These are phyloP conservation scores for Steatornis caripensis DNA, from an alignment of 2,113 vertebrate species.

Conservation along the genomic window DNA sequence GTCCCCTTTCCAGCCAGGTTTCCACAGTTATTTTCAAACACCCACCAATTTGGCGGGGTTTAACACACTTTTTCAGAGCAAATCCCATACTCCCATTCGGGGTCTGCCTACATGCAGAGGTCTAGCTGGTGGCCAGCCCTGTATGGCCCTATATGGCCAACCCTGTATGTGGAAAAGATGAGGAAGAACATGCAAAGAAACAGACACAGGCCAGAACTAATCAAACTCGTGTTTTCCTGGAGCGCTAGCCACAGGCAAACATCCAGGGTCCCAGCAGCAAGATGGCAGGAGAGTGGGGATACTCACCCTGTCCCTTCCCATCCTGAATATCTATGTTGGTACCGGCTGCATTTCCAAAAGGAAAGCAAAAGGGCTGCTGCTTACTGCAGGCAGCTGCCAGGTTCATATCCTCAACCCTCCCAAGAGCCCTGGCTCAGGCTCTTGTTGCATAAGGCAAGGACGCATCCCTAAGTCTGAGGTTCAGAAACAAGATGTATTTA, in stretches of 20 bases:
- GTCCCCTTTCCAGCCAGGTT: not conserved
- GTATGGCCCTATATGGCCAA: not conserved
- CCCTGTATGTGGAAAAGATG: not conserved
- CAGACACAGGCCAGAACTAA: not conserved
- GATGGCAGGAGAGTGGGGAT: not conserved
- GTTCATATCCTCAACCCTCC: not conserved
- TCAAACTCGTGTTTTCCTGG: not conserved
- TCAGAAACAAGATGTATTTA: slow-evolving; percentile 37
- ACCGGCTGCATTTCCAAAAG: not conserved
- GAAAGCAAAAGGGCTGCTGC: not conserved
- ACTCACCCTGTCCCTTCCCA: not conserved
- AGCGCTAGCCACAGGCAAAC: not conserved
- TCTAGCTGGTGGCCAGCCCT: not conserved
- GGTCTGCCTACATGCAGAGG: not conserved
- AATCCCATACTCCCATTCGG: not conserved
- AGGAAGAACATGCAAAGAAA: not conserved
- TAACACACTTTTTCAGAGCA: not conserved
- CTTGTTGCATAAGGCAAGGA: not conserved
- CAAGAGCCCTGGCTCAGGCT: not conserved
- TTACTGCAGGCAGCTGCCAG: not conserved
- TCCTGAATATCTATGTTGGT: not conserved
- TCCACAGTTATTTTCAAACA: not conserved
- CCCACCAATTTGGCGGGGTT: not conserved
- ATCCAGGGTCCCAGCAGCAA: not conserved
- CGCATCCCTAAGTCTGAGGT: not conserved